Percentiles rank a stretch among this genome's conserved stretches.
Conservation (phyloP, 1,140 invertebrate genomes). For the Manduca sexta region DNA sequence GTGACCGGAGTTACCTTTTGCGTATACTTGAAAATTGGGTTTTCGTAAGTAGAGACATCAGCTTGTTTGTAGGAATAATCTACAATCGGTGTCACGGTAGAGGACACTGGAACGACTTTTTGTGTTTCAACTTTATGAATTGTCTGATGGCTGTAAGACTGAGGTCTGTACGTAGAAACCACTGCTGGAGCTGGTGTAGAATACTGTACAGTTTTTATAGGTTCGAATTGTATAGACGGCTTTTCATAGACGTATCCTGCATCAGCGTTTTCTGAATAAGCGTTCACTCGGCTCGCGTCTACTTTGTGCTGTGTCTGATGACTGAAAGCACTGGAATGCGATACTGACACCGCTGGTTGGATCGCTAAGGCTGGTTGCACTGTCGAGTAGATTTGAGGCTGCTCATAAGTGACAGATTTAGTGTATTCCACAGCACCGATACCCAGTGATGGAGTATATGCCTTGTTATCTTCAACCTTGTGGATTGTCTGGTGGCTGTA, state of each 20-base stretch:
- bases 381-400: conserved; percentile 32
- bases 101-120: conserved; percentile 34
- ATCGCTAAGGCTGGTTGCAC: conserved; percentile 27
- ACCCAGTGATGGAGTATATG: conserved; percentile 6
- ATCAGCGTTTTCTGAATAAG: conserved; percentile 29
- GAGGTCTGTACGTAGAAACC: conserved; percentile 30
- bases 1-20: conserved; percentile 45
- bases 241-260: conserved; percentile 30
- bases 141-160: conserved; percentile 42
- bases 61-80: conserved; percentile 42
- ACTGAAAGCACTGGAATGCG: conserved; percentile 37
- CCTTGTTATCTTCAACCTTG: conserved; percentile 12
- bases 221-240: conserved; percentile 27
- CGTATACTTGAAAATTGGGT: conserved; percentile 55
- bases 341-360: conserved; percentile 32
- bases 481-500: conserved; percentile 24
- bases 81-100: conserved; percentile 44
- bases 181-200: conserved; percentile 33
- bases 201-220: conserved; percentile 26
- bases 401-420: conserved; percentile 11
- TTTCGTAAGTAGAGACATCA: conserved; percentile 54
- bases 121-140: conserved; percentile 36
- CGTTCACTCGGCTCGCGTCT: conserved; percentile 38
- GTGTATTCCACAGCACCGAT: conserved; percentile 10
- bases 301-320: conserved; percentile 55